Evolutionary conservation across 2,113 vertebrate species (phyloP).

Genomic region (Microtus richardsoni): DNA sequence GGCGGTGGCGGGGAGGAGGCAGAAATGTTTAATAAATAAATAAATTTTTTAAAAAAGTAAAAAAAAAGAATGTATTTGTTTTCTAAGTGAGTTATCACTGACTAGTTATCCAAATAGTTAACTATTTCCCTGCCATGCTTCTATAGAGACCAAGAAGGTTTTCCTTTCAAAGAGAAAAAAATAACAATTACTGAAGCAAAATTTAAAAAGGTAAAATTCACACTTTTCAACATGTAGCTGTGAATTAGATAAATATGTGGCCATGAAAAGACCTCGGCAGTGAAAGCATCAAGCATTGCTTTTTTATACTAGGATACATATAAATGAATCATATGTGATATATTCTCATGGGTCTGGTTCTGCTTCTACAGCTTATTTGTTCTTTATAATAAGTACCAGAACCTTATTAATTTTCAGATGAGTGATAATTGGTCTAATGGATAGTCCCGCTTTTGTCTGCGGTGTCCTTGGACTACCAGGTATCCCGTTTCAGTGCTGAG

Average conservation of each 20-base stretch:
- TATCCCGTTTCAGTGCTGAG: too few species aligned
- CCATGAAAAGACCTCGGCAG: too few species aligned
- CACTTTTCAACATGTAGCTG: too few species aligned
- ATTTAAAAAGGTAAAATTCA: not conserved
- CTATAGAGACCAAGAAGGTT: not conserved
- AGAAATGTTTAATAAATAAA: too few species aligned
- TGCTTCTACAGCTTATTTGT: not conserved
- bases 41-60: too few species aligned
- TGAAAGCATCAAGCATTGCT: too few species aligned
- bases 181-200: not conserved
- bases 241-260: too few species aligned
- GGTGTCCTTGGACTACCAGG: too few species aligned
- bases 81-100: not conserved
- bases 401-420: not conserved
- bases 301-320: not conserved
- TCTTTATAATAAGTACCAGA: not conserved
- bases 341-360: not conserved
- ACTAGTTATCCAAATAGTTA: not conserved
- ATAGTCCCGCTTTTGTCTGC: not conserved
- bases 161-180: not conserved
- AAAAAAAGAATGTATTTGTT: not conserved
- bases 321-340: not conserved
- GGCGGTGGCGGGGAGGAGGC: too few species aligned
- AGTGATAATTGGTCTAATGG: not conserved
- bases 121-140: not conserved